Conservation (phyloP, 1,140 invertebrate species). For the Matsumurasca onukii region DNA sequence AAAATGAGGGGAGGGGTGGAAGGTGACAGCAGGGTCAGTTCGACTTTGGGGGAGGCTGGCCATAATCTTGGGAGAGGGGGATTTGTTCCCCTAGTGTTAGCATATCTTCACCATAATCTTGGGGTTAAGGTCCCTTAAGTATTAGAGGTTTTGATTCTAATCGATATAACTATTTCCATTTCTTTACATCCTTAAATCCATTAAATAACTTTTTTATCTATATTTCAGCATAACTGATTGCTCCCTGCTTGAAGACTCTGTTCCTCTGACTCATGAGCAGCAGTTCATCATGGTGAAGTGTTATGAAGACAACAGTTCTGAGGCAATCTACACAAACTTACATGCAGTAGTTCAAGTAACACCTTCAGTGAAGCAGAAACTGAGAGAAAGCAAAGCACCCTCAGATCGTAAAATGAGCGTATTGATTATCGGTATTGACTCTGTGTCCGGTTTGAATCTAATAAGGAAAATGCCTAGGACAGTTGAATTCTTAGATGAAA, state of each 20-base stretch:
- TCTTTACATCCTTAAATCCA: too few relatives aligned
- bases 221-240: neutral
- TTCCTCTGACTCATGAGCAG: neutral
- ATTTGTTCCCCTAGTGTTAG: too few relatives aligned
- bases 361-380: neutral
- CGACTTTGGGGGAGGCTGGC: too few relatives aligned
- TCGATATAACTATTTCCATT: too few relatives aligned
- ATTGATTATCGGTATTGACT: slow-evolving; percentile 82
- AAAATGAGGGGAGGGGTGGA: too few relatives aligned
- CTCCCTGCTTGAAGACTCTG: neutral
- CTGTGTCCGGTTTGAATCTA: slow-evolving; percentile 75
- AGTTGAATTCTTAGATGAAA: slow-evolving; percentile 59
- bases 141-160: too few relatives aligned
- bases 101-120: too few relatives aligned
- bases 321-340: neutral
- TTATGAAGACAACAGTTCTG: too few relatives aligned
- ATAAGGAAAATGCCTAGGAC: slow-evolving; percentile 76
- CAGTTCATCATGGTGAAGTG: neutral
- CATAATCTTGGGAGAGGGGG: too few relatives aligned
- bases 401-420: slow-evolving; percentile 39
- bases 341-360: neutral
- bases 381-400: slow-evolving; percentile 29
- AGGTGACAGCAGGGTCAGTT: too few relatives aligned
- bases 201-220: too few relatives aligned
- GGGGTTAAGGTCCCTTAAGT: too few relatives aligned